Percentiles rank a stretch among this genome's conserved stretches.
Evolutionary conservation across 2,113 vertebrate genomes (phyloP).

Genomic region (Gobiocypris rarus): DNA sequence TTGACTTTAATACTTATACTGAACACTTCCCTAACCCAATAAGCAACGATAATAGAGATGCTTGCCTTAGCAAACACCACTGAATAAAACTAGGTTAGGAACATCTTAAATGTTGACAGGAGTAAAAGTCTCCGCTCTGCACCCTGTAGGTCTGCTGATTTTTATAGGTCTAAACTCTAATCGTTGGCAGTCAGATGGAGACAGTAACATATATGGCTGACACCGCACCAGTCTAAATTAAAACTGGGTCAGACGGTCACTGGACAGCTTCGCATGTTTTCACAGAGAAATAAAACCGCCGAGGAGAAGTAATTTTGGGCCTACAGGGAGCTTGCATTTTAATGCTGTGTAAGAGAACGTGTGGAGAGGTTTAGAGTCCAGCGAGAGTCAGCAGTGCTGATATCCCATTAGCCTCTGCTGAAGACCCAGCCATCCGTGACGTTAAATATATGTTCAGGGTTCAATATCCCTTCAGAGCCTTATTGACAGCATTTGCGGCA

Average conservation of each 20-base stretch:
- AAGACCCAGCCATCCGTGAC: constrained; percentile 31
- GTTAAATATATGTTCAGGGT: constrained; percentile 14
- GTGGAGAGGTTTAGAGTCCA: constrained; percentile 5
- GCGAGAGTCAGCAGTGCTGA: constrained; percentile 1
- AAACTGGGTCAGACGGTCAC: constrained; percentile 25
- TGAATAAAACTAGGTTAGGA: background rate
- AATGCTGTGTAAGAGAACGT: background rate
- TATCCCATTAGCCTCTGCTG: constrained; percentile 16
- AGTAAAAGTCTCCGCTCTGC: background rate
- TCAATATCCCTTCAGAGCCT: background rate
- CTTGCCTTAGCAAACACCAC: background rate
- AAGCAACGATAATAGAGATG: background rate
- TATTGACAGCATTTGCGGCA: background rate
- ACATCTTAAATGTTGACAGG: background rate
- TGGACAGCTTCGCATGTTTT: background rate
- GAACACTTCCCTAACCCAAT: background rate
- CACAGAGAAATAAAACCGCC: constrained; percentile 12
- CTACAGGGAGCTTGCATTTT: constrained; percentile 14
- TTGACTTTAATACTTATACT: background rate
- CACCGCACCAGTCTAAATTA: background rate
- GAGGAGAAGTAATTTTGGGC: background rate
- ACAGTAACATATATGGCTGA: background rate
- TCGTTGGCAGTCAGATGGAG: background rate
- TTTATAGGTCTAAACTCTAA: background rate
- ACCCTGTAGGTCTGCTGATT: background rate